Percentiles rank a stretch among this genome's conserved stretches.
Conservation (phyloP, 2,888 invertebrate species). For the Eumerus sabulonum region DNA sequence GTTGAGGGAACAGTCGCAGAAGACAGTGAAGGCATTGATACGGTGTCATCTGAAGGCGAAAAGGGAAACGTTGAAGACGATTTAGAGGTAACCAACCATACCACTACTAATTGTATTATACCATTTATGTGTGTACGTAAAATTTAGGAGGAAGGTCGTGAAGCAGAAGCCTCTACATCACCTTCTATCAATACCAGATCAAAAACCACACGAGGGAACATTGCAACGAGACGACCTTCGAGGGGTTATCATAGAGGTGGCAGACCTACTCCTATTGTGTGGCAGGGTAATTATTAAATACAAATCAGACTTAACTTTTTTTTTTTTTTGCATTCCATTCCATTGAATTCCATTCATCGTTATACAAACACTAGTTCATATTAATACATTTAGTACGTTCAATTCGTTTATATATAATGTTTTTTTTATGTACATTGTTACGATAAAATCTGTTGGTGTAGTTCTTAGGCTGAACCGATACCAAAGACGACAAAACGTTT, state of each 20-base stretch:
- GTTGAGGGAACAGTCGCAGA: slow-evolving; percentile 74
- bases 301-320: not conserved
- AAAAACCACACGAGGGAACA: slow-evolving; percentile 75
- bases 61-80: slow-evolving; percentile 80
- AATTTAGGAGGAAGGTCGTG: slow-evolving; percentile 86
- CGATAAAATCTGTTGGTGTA: too few relatives aligned
- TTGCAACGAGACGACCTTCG: slow-evolving; percentile 75
- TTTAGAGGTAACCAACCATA: slow-evolving; percentile 73
- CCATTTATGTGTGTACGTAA: not conserved
- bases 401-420: too few relatives aligned
- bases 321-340: slow-evolving; percentile 16
- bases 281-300: slow-evolving; percentile 76
- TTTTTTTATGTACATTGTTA: too few relatives aligned
- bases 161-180: slow-evolving; percentile 87
- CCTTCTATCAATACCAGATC: slow-evolving; percentile 82
- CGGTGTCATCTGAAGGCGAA: slow-evolving; percentile 83
- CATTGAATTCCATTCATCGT: too few relatives aligned
- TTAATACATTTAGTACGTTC: too few relatives aligned
- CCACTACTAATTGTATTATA: not conserved
- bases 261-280: slow-evolving; percentile 83
- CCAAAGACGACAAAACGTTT: too few relatives aligned
- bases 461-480: too few relatives aligned
- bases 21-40: slow-evolving; percentile 78
- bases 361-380: too few relatives aligned
- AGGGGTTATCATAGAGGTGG: slow-evolving; percentile 76